These are phyloP conservation scores for Malthinus flaveolus DNA, from an alignment of 2,888 invertebrate species.

Conservation along the genomic window DNA sequence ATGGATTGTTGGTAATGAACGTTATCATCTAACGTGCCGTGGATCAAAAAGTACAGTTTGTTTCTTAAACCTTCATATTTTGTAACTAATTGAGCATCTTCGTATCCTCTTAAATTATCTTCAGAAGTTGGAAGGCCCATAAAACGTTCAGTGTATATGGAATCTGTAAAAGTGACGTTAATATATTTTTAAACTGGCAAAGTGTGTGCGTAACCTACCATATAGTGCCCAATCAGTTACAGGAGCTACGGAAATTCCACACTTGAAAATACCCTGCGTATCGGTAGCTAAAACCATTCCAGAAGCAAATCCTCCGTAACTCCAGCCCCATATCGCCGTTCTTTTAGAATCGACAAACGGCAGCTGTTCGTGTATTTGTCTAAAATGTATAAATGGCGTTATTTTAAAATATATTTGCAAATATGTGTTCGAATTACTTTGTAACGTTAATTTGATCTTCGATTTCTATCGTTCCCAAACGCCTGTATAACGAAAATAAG, in stretches of 20 bases:
- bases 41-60: conserved; percentile 87
- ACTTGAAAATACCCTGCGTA: conserved; percentile 75
- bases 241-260: conserved; percentile 94
- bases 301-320: conserved; percentile 94
- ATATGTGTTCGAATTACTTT: conserved; percentile 59
- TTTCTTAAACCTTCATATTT: conserved; percentile 62
- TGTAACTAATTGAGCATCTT: conserved; percentile 74
- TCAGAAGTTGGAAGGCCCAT: conserved; percentile 80
- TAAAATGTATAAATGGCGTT: conserved; percentile 44
- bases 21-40: conserved; percentile 94
- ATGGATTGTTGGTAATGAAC: conserved; percentile 98
- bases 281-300: conserved; percentile 85
- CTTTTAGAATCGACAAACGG: conserved; percentile 77
- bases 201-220: conserved; percentile 63
- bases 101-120: conserved; percentile 77
- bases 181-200: neutral
- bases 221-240: conserved; percentile 97
- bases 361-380: conserved; percentile 66
- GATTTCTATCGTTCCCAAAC: conserved; percentile 87
- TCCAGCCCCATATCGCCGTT: conserved; percentile 98
- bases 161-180: conserved; percentile 64
- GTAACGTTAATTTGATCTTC: conserved; percentile 88
- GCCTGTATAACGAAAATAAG: conserved; percentile 79
- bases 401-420: conserved; percentile 4
- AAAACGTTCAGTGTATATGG: conserved; percentile 95